Base-by-base conservation (phyloP, 1,140 invertebrate genomes). In the Venustaconcha ellipsiformis region DNA sequence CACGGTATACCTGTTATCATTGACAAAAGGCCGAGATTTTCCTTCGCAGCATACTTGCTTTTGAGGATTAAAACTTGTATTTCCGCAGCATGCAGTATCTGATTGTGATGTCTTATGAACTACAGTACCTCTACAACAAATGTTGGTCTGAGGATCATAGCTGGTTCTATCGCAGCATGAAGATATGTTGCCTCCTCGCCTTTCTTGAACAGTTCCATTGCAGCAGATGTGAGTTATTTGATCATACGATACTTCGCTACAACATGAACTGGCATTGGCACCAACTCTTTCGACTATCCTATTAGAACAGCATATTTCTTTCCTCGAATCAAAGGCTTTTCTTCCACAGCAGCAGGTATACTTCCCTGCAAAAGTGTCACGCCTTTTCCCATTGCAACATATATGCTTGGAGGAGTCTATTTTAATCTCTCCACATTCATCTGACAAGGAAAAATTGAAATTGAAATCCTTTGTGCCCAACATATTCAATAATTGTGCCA, bases 31-130 rank as follows among this genome's bases (percentile, higher is more conserved):
- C 48, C 72, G 75, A 18, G 75, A 64, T 17, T 68, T 57, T 18
- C 75, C 75, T 20, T 72, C 57, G 23, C 75, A 77, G 55, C 75
- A 77, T 14, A 72, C 63, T 67, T 77, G 48, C 17, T 23, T 77
- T 67, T 26, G 13, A 57, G 75, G 70, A 72, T 70, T 30, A n/a
- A 17, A 30, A n/a, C 64, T 17, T n/a, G 64, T n/a, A 11, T 66
- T 30, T 6, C 18, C 64, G 4, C 64, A 17, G 64, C 64, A 30
- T 2, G 6, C 15, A 20, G 15, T 30, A 20, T 72, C 58, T 48
- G 37, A 37, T 23, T 67, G 57, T 13, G 75, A 70, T 20, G 70
- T 56, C 14, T 72, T 58, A 1, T 56, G 67, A 48, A 48, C 6
- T 23, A 72, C 59, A 4, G 72, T 72, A 17, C 68, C 70, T 57